These are phyloP conservation scores for Tinea trinotella DNA, from an alignment of 2,888 invertebrate genomes.

Conservation along the genomic window DNA sequence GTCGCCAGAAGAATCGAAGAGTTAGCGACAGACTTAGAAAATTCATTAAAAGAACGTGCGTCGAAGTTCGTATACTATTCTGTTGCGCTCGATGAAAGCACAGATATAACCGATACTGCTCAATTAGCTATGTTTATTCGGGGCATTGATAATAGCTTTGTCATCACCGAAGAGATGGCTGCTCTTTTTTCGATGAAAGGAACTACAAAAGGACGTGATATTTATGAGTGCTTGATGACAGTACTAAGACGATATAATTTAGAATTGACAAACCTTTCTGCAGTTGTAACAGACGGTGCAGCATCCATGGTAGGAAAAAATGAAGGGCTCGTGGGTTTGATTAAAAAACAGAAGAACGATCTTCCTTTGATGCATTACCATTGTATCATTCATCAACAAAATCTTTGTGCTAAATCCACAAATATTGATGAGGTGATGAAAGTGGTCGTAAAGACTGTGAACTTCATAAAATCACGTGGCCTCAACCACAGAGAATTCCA, in stretches of 20 bases:
- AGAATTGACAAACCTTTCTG: constrained; percentile 26
- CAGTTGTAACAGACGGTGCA: constrained; percentile 26
- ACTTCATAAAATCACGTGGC: constrained; percentile 26
- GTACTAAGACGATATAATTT: constrained; percentile 25
- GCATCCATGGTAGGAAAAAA: constrained; percentile 28
- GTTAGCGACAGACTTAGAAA: neutral
- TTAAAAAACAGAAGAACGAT: constrained; percentile 28
- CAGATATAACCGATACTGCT: neutral
- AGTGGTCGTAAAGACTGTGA: constrained; percentile 27
- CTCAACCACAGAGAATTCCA: constrained; percentile 24
- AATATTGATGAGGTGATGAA: constrained; percentile 23
- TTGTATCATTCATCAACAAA: constrained; percentile 27
- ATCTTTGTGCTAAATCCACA: constrained; percentile 25
- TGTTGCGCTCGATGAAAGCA: neutral
- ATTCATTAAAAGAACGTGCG: neutral
- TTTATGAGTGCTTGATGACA: constrained; percentile 28
- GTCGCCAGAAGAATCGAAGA: neutral
- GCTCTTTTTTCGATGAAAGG: constrained; percentile 28
- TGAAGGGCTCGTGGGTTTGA: constrained; percentile 25
- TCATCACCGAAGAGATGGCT: constrained; percentile 25
- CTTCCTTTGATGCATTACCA: constrained; percentile 24
- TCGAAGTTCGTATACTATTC: neutral
- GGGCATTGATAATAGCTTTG: neutral
- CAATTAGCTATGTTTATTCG: neutral
- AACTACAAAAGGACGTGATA: constrained; percentile 27